Evolutionary conservation across 2,797 vertebrate species (phyloP).

Genomic region (Clangula hyemalis): DNA sequence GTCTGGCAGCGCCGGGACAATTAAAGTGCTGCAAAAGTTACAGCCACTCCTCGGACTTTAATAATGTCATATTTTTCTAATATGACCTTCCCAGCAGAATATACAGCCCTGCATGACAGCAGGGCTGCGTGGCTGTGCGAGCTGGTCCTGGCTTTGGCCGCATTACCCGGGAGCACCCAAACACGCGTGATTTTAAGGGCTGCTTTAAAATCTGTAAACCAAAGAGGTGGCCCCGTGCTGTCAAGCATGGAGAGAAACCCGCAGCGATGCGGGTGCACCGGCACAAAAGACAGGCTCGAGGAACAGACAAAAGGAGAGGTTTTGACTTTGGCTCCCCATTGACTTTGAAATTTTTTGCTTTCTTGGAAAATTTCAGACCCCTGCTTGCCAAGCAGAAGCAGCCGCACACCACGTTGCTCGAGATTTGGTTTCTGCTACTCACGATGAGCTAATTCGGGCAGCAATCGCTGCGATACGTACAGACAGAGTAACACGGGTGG

Average conservation of each 20-base stretch:
- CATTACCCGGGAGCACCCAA: fast-evolving
- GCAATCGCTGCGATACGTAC: conserved; percentile 50
- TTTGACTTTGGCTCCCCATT: neutral
- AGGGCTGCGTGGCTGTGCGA: fast-evolving
- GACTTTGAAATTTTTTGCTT: neutral
- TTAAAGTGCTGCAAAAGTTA: conserved; percentile 12
- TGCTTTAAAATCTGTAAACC: neutral
- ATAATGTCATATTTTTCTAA: conserved; percentile 19
- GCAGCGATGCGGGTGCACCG: fast-evolving
- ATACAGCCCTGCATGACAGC: neutral
- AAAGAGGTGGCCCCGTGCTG: neutral
- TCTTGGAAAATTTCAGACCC: conserved; percentile 20
- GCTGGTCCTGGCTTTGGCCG: neutral
- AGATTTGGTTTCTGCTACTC: conserved; percentile 60
- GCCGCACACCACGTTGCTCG: conserved; percentile 58
- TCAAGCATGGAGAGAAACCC: neutral
- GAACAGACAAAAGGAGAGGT: neutral
- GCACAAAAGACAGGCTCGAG: neutral
- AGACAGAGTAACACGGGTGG: conserved; percentile 56
- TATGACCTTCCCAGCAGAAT: neutral
- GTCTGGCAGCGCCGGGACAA: neutral
- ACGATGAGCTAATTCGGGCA: conserved; percentile 72
- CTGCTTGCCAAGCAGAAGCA: conserved; percentile 72
- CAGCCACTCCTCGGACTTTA: neutral
- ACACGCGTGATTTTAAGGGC: fast-evolving